phyloP scores from a whole-genome alignment of 2,113 vertebrate species.

The Limanda limanda region DNA sequence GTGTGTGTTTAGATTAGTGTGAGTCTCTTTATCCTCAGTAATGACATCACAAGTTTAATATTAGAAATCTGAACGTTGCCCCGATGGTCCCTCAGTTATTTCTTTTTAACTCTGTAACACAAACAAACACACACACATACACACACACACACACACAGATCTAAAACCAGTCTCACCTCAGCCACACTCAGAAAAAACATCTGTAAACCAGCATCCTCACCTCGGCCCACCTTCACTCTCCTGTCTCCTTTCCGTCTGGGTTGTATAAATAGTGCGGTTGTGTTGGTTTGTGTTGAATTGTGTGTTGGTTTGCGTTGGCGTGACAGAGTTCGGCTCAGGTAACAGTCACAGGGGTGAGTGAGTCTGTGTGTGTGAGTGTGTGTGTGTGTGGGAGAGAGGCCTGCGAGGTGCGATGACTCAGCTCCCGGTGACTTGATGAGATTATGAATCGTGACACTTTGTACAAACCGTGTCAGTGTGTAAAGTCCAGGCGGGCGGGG shows the following conservation, averaged over 20 bases:
- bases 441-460: conserved; percentile 37
- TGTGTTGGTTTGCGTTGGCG: conserved; percentile 20
- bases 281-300: neutral
- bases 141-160: neutral
- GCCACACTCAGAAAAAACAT: conserved; percentile 35
- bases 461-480: too few relatives aligned
- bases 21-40: neutral
- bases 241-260: conserved; percentile 10
- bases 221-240: neutral
- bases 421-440: conserved; percentile 14
- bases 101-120: neutral
- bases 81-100: conserved; percentile 47
- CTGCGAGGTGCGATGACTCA: neutral
- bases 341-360: conserved; percentile 25
- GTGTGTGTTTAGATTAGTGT: conserved; percentile 29
- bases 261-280: neutral
- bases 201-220: conserved; percentile 53
- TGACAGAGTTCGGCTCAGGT: conserved; percentile 6
- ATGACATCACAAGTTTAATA: conserved; percentile 48
- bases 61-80: conserved; percentile 33
- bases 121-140: conserved; percentile 2
- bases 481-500: too few relatives aligned
- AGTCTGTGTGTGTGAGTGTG: neutral
- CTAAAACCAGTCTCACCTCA: neutral
- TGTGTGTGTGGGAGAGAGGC: conserved; percentile 29